Percentiles rank a stretch among this genome's conserved stretches.
Conservation (phyloP, 2,797 vertebrate species). For the Distichodus sexfasciatus region DNA sequence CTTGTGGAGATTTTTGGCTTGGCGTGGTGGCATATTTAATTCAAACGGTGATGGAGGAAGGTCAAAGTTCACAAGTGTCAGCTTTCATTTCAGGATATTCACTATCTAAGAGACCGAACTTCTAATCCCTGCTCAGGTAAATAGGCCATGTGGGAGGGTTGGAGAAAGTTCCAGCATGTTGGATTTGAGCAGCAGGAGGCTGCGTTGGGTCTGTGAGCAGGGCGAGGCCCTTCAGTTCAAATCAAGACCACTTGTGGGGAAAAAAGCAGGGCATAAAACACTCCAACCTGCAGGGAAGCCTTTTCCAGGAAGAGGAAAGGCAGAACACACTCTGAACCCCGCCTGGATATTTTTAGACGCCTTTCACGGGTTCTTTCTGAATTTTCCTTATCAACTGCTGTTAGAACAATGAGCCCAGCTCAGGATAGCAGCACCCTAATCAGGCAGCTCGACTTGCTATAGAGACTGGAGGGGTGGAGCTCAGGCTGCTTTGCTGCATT, state of each 20-base stretch:
- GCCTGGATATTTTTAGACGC: neutral
- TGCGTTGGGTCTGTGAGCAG: conserved; percentile 19
- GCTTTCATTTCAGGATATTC: too few species aligned
- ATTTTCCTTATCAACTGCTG: neutral
- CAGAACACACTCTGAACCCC: neutral
- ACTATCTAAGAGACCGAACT: too few species aligned
- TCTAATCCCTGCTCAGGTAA: too few species aligned
- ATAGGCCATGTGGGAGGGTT: conserved; percentile 24
- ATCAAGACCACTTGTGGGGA: conserved; percentile 42
- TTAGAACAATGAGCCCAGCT: neutral
- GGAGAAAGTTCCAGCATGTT: conserved; percentile 10
- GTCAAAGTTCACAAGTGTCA: too few species aligned
- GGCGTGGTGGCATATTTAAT: too few species aligned
- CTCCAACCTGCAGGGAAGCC: conserved; percentile 23
- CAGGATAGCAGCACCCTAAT: neutral
- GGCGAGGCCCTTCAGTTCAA: conserved; percentile 32
- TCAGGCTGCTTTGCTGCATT: neutral
- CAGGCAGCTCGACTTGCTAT: neutral
- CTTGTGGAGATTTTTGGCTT: neutral
- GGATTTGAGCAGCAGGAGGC: conserved; percentile 32
- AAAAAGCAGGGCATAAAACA: conserved; percentile 34
- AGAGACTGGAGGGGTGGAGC: neutral
- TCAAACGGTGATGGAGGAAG: too few species aligned
- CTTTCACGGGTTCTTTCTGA: neutral
- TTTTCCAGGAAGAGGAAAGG: conserved; percentile 24